Base-by-base conservation (phyloP, 1,140 invertebrate genomes). In the Linepithema humile region DNA sequence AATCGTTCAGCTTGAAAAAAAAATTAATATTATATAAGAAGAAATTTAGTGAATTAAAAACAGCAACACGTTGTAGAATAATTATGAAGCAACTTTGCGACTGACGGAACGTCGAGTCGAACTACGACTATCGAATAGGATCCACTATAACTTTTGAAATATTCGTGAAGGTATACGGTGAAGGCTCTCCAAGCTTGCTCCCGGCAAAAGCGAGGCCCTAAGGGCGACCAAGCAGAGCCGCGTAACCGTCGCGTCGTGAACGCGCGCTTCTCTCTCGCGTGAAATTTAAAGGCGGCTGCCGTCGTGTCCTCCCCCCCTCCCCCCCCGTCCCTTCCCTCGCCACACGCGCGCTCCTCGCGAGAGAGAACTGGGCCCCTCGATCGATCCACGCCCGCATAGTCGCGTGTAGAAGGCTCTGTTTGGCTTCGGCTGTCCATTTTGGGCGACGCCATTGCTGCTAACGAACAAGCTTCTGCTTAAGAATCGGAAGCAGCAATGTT, bases 301-400 rank as follows among this genome's bases (percentile, higher is more conserved):
- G 62, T 67, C 62, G 73, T 35, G 65, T 84, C 70, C 26, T 12
- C n/a, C 43, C 20, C 15, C 48, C 59, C 23, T 15, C 29, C 23
- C 17, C 23, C 48, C 72, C 6, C 5, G 6, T 45, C 65, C 7
- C 75, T 45, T 23, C 62, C 43, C 75, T 43, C 45, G 62, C 64
- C 40, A 43, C 59, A 60, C 55, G 55, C 38, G 55, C 38, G 38
- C 57, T 65, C 60, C 60, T 50, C 73, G 73, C 82, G 85, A 84
- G 85, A 88, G 87, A 85, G 87, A 82, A 85, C 85, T 84, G 85
- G 85, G 86, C 85, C 74, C 64, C 83, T 84, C 89, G 87, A 91
- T 89, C 90, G 90, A 90, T 90, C 88, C 84, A 85, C 85, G 84
- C 89, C 82, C 84, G 85, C 84, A 88, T 88, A 87, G 87, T 88